These are phyloP conservation scores for Melozone crissalis DNA, from an alignment of 2,113 vertebrate species.

Conservation along the genomic window DNA sequence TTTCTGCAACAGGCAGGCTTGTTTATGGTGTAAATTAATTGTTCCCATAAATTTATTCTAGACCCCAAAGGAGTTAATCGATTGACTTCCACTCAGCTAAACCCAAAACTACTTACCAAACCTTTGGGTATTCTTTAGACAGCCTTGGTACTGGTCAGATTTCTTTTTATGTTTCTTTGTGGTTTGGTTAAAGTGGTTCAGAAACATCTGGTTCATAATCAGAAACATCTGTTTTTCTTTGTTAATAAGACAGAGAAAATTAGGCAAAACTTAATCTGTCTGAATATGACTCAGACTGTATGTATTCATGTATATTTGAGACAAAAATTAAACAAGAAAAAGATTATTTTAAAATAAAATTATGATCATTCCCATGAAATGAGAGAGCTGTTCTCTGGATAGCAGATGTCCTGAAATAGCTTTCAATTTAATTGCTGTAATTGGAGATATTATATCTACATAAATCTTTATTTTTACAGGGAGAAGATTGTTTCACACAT, in stretches of 20 bases:
- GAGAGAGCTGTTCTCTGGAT: background rate
- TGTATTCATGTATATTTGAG: background rate
- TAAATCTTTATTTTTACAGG: constrained; percentile 64
- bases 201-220: background rate
- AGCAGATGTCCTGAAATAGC: constrained; percentile 34
- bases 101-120: background rate
- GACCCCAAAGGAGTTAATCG: background rate
- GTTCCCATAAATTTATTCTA: background rate
- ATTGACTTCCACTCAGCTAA: background rate
- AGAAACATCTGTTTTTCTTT: background rate
- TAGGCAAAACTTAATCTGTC: background rate
- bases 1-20: background rate
- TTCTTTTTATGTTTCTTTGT: background rate
- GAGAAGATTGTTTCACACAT: constrained; percentile 41
- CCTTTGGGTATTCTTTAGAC: background rate
- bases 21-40: background rate
- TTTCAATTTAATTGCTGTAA: constrained; percentile 58
- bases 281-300: background rate
- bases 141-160: background rate
- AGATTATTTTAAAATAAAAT: background rate
- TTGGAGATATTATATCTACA: constrained; percentile 57
- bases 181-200: background rate
- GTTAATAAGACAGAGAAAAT: background rate
- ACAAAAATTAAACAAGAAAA: background rate
- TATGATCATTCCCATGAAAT: background rate